Base-by-base conservation (phyloP, 2,888 invertebrate species). In the Horisme vitalbata region DNA sequence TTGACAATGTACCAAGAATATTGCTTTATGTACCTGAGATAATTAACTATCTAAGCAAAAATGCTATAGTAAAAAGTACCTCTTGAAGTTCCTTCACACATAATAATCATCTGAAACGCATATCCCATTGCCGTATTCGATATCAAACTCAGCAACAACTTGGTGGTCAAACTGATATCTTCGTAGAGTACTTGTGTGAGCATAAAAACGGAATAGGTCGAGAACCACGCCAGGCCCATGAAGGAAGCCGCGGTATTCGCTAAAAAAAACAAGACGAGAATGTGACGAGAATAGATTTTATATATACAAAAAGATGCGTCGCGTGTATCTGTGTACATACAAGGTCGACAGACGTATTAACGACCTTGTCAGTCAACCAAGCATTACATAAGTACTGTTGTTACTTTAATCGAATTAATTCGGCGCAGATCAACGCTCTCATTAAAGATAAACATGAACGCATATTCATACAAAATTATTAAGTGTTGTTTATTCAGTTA, bases 211-310 rank as follows among this genome's bases (percentile, higher is more conserved):
- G 95, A 87, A 68, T 94, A 96, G 0, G 93, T 90, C 0, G 95
- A 75, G 69, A 96, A 96, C 93, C 95, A 96, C 13, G 94, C 82
- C 1, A 96, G 82, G 0, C 95, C 96, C 62, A 94, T 94, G 26
- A 95, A 93, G 0, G 95, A 94, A 0, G 96, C 93, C 2, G 95
- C 96, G 2, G 94, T 94, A 73, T 95, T 96, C 0, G 96, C 96
- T 95, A 80, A 30, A 89, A 88, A 61, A 54, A 52, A 18, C 4
- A 18, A n/a, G n/a, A n/a, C n/a, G n/a, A n/a, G n/a, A n/a, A n/a
- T n/a, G n/a, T n/a, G 36, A 49, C 38, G 27, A 39, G 13, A 49
- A 44, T 49, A 49, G 31, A 41, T 27, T 43, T 33, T 32, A 37
- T 18, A n/a, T n/a, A n/a, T n/a, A 44, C 37, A 32, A 20, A 14